These are phyloP conservation scores for Pachliopta kotzebuea DNA, from an alignment of 2,888 invertebrate species.

Conservation along the genomic window DNA sequence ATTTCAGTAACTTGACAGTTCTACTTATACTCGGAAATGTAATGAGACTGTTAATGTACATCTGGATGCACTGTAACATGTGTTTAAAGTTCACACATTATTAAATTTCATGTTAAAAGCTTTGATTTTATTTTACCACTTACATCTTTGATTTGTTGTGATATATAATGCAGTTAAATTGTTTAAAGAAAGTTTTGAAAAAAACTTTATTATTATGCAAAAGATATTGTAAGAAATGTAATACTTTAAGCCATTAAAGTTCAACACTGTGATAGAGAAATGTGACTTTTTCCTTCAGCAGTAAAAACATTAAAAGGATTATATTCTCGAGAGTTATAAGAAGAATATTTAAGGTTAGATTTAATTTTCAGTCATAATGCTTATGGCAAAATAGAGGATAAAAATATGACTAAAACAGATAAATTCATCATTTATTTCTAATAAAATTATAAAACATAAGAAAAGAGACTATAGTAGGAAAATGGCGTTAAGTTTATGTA, in stretches of 20 bases:
- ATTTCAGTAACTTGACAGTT: slow-evolving; percentile 12
- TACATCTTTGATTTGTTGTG: too few species aligned
- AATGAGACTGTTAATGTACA: slow-evolving; percentile 8
- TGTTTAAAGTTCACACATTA: slow-evolving; percentile 17
- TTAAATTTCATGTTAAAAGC: slow-evolving; percentile 13
- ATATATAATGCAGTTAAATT: too few species aligned
- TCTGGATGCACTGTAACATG: slow-evolving; percentile 10
- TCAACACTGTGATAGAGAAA: not conserved
- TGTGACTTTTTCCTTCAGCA: not conserved
- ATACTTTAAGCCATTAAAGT: too few species aligned
- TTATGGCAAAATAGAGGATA: not conserved
- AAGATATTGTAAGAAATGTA: too few species aligned
- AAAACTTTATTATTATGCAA: too few species aligned
- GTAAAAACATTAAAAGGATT: too few species aligned
- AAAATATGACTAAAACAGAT: not conserved
- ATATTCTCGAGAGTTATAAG: too few species aligned
- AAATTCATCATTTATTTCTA: not conserved
- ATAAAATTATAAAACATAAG: not conserved
- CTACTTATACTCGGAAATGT: slow-evolving; percentile 1
- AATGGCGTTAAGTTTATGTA: not conserved
- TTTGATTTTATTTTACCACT: slow-evolving; percentile 13
- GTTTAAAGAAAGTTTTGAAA: too few species aligned
- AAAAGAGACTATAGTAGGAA: not conserved
- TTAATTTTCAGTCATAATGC: not conserved
- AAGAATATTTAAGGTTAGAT: too few species aligned